Evolutionary conservation across 1,140 invertebrate genomes (phyloP), one percentile per base, ranked within the genome.

Genomic region (Lethocerus indicus): DNA sequence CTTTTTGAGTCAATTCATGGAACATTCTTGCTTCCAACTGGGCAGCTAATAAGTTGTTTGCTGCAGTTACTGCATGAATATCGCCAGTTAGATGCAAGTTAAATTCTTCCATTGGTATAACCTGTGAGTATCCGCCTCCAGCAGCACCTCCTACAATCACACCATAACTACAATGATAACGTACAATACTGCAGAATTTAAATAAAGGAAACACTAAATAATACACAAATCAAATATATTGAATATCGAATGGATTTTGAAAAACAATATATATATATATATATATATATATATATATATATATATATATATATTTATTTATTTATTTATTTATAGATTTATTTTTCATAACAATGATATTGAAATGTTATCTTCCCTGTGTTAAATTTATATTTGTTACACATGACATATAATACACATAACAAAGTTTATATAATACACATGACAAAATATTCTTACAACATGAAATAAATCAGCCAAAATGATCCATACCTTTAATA

Each of bases 91-190:
- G 70, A 67, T 99, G 96, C 9, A 99, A 74, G 69, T 99, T 99
- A 64, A 99, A 97, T 59, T 98, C 96, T 68, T 98, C 94, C 96
- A 99, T 99, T 1, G 96, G 95, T 58, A 98, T 97, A 0, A 98
- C 91, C 72, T 91, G 67, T 1, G 81, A 77, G 66, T 97, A 97
- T 20, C 93, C 93, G 52, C 92, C 92, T 16, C 91, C 92, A 48
- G 92, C 90, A 39, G 91, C 91, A 13, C 91, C 91, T 40, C 90
- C 79, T 78, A 49, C 23, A 53, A 45, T 39, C 16, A 29, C 29
- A 23, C 14, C 18, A 16, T 2, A n/a, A 18, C 13, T 18, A 20
- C 25, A 24, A 42, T 41, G 20, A 25, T 18, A 25, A 45, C 13
- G 29, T 28, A 16, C 20, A 54, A 5, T 44, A 12, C 13, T 21